These are phyloP conservation scores for Tapera naevia DNA, from an alignment of 2,797 vertebrate species.

Conservation along the genomic window DNA sequence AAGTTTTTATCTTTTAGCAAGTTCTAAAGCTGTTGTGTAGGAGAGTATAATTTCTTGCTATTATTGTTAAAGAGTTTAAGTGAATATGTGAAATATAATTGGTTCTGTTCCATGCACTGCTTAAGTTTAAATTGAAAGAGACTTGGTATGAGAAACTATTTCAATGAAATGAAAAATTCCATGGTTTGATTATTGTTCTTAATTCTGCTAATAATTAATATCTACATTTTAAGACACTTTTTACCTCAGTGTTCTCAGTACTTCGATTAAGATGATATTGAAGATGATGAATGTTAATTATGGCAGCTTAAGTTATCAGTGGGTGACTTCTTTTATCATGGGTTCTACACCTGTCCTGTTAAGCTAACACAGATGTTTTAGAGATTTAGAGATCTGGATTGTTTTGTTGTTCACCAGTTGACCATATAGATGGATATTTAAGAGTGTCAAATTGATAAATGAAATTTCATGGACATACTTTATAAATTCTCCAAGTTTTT, in stretches of 20 bases:
- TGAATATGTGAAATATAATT: neutral
- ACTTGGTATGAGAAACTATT: neutral
- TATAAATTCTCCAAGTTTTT: neutral
- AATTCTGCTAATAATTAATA: neutral
- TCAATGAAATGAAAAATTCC: neutral
- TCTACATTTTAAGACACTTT: neutral
- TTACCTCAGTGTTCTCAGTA: neutral
- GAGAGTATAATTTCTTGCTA: neutral
- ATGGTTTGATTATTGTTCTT: neutral
- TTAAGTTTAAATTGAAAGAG: neutral
- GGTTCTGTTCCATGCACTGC: neutral
- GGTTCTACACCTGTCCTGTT: neutral
- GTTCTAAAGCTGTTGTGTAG: neutral
- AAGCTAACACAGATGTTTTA: neutral
- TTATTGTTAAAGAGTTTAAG: neutral
- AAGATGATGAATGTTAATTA: neutral
- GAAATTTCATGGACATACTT: neutral
- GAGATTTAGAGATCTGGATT: neutral
- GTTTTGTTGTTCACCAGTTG: neutral
- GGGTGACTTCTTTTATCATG: neutral
- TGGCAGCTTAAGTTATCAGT: neutral
- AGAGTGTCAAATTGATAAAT: neutral
- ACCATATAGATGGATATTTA: neutral
- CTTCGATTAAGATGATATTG: neutral
- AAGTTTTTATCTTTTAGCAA: neutral